Conservation (phyloP, 2,113 vertebrate species). For the Paratilapia polleni region DNA sequence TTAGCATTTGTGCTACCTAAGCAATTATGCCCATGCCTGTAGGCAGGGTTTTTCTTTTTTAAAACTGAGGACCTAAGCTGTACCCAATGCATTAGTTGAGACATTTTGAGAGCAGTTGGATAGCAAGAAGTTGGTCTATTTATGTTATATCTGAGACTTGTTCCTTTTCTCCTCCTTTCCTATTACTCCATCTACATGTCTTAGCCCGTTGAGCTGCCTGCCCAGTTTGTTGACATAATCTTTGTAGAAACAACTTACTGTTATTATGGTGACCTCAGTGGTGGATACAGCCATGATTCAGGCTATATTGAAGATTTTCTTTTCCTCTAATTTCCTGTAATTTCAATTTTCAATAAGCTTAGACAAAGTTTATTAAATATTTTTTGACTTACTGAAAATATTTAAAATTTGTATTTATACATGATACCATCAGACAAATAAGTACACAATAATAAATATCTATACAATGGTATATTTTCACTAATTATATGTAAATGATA, state of each 20-base stretch:
- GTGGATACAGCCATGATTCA: neutral
- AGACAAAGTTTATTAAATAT: neutral
- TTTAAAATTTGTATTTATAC: neutral
- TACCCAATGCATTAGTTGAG: neutral
- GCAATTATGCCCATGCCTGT: accelerated
- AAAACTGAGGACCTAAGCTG: accelerated
- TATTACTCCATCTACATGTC: neutral
- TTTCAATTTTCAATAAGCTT: neutral
- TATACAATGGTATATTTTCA: neutral
- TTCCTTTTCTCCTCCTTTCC: neutral
- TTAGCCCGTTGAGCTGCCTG: neutral
- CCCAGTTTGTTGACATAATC: neutral
- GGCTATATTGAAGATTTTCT: neutral
- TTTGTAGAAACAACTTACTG: no score
- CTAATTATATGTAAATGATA: neutral
- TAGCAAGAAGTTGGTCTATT: neutral
- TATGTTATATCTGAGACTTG: neutral
- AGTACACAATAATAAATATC: no score
- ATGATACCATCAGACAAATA: no score
- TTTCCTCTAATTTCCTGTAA: neutral
- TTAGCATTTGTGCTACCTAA: accelerated
- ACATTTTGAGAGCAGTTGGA: accelerated
- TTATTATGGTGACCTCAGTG: neutral
- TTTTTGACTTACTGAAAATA: neutral
- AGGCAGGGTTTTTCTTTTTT: neutral